Conservation (phyloP, 2,797 vertebrate genomes). For the Melanogrammus aeglefinus region DNA sequence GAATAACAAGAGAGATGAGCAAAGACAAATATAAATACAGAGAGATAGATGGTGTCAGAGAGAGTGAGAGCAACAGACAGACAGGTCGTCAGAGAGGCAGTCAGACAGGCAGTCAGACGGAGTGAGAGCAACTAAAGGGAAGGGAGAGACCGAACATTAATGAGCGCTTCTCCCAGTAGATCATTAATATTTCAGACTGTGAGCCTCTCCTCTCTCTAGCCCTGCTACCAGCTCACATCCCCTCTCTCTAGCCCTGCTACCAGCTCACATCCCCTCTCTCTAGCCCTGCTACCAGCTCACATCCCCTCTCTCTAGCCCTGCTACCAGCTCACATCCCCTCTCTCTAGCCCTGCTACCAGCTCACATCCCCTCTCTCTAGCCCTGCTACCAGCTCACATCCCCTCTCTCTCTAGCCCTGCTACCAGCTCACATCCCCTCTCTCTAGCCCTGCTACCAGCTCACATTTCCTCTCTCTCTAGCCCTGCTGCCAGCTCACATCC, state of each 20-base stretch:
- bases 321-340: not conserved
- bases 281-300: not conserved
- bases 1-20: not conserved
- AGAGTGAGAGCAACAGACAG: not conserved
- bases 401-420: not conserved
- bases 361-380: not conserved
- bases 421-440: not conserved
- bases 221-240: not conserved
- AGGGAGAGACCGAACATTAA: conserved; percentile 20
- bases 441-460: not conserved
- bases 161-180: conserved; percentile 3
- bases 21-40: conserved; percentile 8
- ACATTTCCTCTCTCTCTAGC: not conserved
- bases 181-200: conserved; percentile 8
- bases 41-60: conserved; percentile 3
- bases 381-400: too few species aligned
- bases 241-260: not conserved
- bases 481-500: not conserved
- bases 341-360: not conserved
- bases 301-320: not conserved
- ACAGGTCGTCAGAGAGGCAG: not conserved
- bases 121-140: conserved; percentile 17
- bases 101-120: not conserved
- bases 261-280: not conserved
- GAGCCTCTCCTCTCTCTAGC: not conserved